Evolutionary conservation across 2,888 invertebrate species (phyloP).

Genomic region (Autographa pulchrina): DNA sequence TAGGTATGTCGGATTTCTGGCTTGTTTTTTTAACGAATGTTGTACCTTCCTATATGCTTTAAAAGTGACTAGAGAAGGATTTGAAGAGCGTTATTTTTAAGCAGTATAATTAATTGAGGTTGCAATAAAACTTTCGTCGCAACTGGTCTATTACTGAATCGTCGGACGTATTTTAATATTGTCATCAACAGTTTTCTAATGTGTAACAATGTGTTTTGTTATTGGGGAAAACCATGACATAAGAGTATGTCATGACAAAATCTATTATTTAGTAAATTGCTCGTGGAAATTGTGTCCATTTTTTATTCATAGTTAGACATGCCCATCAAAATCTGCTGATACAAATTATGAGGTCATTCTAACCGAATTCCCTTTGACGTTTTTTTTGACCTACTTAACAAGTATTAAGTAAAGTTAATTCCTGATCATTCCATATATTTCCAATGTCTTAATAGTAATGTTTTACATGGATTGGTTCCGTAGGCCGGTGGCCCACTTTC

Average conservation of each 20-base stretch:
- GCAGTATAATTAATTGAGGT: not conserved
- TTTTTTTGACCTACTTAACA: not conserved
- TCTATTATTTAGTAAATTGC: not conserved
- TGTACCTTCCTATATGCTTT: no score
- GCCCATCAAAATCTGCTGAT: not conserved
- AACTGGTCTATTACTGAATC: not conserved
- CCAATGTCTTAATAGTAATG: constrained; percentile 37
- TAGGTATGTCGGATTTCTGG: not conserved
- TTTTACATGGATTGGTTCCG: constrained; percentile 61
- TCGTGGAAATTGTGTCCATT: not conserved
- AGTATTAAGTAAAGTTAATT: constrained; percentile 5
- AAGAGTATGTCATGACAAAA: not conserved
- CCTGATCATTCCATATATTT: constrained; percentile 35
- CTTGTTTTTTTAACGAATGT: not conserved
- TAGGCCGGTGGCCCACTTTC: constrained; percentile 74
- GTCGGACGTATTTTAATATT: not conserved
- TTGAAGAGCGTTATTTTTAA: not conserved
- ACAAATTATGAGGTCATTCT: not conserved
- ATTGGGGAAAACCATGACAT: not conserved
- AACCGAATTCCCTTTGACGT: not conserved
- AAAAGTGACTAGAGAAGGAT: no score
- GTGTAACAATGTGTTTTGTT: not conserved
- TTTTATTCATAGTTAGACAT: not conserved
- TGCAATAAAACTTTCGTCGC: not conserved
- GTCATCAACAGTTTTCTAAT: not conserved